Evolutionary conservation across 1,140 invertebrate genomes (phyloP).

Genomic region (Eupeodes corollae): DNA sequence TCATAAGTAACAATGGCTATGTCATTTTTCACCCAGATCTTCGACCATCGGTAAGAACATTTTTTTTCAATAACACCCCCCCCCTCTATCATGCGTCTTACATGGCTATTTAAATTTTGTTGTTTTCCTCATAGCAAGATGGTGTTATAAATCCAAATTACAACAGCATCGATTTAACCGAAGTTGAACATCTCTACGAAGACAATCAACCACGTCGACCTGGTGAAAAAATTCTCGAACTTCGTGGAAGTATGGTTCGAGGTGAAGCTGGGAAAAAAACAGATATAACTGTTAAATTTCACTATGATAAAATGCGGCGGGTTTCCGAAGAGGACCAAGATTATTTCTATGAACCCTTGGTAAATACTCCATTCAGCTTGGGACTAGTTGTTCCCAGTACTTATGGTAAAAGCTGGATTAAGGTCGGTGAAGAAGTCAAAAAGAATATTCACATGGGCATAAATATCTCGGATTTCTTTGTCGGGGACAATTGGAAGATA

Average conservation of each 20-base stretch:
- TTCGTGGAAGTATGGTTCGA: constrained; percentile 64
- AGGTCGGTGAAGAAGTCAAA: constrained; percentile 57
- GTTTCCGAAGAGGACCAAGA: constrained; percentile 67
- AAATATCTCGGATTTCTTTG: constrained; percentile 56
- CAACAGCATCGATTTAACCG: constrained; percentile 90
- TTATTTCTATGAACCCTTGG: constrained; percentile 72
- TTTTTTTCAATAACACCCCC: background rate
- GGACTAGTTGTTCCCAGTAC: constrained; percentile 61
- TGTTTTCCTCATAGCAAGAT: constrained; percentile 12
- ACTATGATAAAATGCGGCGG: constrained; percentile 71
- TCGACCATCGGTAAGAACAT: constrained; percentile 53
- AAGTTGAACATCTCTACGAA: constrained; percentile 80
- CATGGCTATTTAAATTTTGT: background rate
- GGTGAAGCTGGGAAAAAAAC: constrained; percentile 52
- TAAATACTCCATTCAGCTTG: constrained; percentile 71
- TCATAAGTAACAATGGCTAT: constrained; percentile 94
- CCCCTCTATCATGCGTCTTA: background rate
- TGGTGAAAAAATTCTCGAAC: constrained; percentile 40
- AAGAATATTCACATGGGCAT: constrained; percentile 51
- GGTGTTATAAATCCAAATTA: constrained; percentile 82
- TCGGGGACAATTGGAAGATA: constrained; percentile 64
- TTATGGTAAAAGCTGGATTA: constrained; percentile 66
- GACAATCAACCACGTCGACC: constrained; percentile 39
- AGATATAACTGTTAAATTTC: constrained; percentile 60
- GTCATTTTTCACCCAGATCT: constrained; percentile 69